Conservation (phyloP, 2,113 vertebrate genomes). For the Eurystomus gularis region DNA sequence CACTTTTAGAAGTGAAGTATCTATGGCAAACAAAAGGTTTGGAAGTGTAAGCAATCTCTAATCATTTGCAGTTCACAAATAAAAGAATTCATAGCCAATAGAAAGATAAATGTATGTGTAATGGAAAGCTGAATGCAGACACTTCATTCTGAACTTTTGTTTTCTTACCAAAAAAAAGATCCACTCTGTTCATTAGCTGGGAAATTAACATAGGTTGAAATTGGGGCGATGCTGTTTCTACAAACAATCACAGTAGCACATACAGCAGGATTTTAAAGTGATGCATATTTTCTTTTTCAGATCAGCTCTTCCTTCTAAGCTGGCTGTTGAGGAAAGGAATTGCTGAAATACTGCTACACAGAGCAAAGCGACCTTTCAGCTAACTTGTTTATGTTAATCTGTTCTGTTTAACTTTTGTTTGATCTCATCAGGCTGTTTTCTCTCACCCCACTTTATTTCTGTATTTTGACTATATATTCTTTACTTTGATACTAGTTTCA, state of each 20-base stretch:
- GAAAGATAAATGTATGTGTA: conserved; percentile 14
- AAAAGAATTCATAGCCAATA: conserved; percentile 26
- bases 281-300: not conserved
- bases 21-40: conserved; percentile 28
- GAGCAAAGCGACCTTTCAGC: conserved; percentile 6
- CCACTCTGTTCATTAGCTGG: not conserved
- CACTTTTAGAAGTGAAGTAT: conserved; percentile 45
- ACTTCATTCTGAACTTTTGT: not conserved
- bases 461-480: conserved; percentile 69
- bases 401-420: conserved; percentile 55
- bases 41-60: conserved; percentile 47
- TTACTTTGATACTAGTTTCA: conserved; percentile 73
- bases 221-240: conserved; percentile 25
- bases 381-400: conserved; percentile 24
- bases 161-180: not conserved
- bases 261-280: conserved; percentile 20
- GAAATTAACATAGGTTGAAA: conserved; percentile 15
- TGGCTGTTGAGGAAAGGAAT: not conserved
- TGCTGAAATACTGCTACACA: conserved; percentile 32
- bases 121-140: conserved; percentile 32
- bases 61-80: conserved; percentile 51
- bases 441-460: conserved; percentile 57
- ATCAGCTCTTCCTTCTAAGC: conserved; percentile 2
- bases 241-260: conserved; percentile 21
- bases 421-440: conserved; percentile 55